Conservation (phyloP, 2,797 vertebrate species). For the Brotula barbata region DNA sequence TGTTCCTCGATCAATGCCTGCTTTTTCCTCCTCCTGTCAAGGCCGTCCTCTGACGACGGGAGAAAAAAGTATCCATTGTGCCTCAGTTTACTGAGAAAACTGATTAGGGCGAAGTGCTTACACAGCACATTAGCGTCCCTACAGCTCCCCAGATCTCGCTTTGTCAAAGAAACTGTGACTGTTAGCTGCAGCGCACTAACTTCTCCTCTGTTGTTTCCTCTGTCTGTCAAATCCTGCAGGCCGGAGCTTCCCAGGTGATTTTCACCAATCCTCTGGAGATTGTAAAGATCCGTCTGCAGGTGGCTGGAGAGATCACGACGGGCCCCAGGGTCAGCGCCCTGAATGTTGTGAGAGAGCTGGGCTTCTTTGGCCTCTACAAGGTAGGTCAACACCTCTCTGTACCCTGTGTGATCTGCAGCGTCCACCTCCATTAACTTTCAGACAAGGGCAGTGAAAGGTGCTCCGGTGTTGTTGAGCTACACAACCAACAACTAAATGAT, state of each 20-base stretch:
- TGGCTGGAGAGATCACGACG: slow-evolving; percentile 97
- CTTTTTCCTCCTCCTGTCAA: slow-evolving; percentile 73
- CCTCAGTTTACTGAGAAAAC: slow-evolving; percentile 73
- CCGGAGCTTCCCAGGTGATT: slow-evolving; percentile 97
- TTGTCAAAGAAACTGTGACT: slow-evolving; percentile 7
- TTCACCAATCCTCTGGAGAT: slow-evolving; percentile 99
- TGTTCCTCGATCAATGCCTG: slow-evolving; percentile 80
- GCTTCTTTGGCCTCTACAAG: slow-evolving; percentile 98
- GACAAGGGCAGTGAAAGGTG: slow-evolving; percentile 57
- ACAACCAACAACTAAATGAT: background rate
- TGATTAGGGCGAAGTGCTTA: slow-evolving; percentile 64
- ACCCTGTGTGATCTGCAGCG: slow-evolving; percentile 38
- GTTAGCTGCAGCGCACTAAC: slow-evolving; percentile 1
- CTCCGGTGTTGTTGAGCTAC: slow-evolving; percentile 10
- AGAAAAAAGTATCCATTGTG: slow-evolving; percentile 67
- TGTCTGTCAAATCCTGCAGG: slow-evolving; percentile 75
- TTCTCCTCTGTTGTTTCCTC: slow-evolving; percentile 14
- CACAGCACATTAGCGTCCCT: slow-evolving; percentile 54
- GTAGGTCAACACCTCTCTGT: slow-evolving; percentile 76
- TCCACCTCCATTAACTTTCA: slow-evolving; percentile 43
- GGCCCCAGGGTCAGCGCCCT: slow-evolving; percentile 94
- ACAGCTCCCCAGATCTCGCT: slow-evolving; percentile 32
- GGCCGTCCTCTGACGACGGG: slow-evolving; percentile 62
- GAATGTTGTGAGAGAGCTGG: slow-evolving; percentile 91
- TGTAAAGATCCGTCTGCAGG: slow-evolving; percentile 98